These are phyloP conservation scores for Stigmatopora argus DNA, from an alignment of 2,113 vertebrate species.

Conservation along the genomic window DNA sequence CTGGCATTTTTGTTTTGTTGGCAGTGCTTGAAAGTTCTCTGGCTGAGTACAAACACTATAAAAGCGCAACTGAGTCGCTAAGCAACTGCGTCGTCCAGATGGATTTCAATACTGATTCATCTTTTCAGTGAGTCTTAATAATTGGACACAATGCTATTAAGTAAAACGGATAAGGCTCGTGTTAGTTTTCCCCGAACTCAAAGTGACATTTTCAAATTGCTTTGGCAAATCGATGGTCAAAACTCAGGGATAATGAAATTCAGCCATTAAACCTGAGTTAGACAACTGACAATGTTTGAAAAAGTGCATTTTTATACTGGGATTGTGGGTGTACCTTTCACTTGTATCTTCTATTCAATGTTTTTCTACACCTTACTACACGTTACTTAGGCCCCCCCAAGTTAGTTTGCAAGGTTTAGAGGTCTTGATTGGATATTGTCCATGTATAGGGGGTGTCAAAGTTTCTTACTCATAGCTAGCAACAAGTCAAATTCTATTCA, in stretches of 20 bases:
- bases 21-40: slow-evolving; percentile 46
- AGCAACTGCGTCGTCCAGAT: slow-evolving; percentile 35
- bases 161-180: slow-evolving; percentile 1
- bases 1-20: slow-evolving; percentile 40
- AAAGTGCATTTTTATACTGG: neutral
- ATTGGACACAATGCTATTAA: slow-evolving; percentile 17
- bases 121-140: slow-evolving; percentile 18
- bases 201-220: slow-evolving; percentile 7
- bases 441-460: too few relatives aligned
- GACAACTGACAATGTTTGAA: slow-evolving; percentile 1
- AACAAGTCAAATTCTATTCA: too few relatives aligned
- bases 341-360: neutral
- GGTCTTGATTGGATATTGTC: too few relatives aligned
- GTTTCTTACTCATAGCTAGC: too few relatives aligned
- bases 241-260: neutral
- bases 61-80: slow-evolving; percentile 27
- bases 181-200: slow-evolving; percentile 1
- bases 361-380: neutral
- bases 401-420: too few relatives aligned
- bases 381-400: too few relatives aligned
- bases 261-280: neutral
- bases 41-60: slow-evolving; percentile 35
- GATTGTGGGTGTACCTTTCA: neutral
- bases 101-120: slow-evolving; percentile 33
- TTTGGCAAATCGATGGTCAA: neutral